Evolutionary conservation across 2,888 invertebrate genomes (phyloP).

Genomic region (Opisthograptis luteolata): DNA sequence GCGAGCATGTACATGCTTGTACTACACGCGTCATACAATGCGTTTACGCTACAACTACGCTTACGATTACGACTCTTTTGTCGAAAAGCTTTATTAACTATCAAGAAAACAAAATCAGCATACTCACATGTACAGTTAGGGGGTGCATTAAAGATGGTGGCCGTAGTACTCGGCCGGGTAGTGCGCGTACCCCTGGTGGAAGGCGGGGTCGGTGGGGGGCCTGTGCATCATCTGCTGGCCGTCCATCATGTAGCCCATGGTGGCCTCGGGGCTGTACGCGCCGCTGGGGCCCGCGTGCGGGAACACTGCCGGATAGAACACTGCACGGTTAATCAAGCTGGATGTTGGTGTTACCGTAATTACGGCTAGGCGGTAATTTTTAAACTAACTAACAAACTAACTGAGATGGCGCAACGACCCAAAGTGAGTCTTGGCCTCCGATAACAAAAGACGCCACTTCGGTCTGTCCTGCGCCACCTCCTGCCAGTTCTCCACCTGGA

Average conservation of each 20-base stretch:
- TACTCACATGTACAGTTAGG: constrained; percentile 79
- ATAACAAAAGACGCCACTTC: too few relatives aligned
- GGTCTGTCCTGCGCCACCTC: too few relatives aligned
- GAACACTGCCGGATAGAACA: constrained; percentile 89
- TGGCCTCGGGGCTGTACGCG: constrained; percentile 97
- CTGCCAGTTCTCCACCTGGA: too few relatives aligned
- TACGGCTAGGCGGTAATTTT: not conserved
- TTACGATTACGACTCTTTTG: too few relatives aligned
- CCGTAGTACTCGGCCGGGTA: constrained; percentile 97
- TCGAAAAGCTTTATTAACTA: too few relatives aligned
- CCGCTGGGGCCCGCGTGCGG: constrained; percentile 97
- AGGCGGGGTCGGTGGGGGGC: constrained; percentile 96
- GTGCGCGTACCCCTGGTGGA: constrained; percentile 96
- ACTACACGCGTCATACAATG: too few relatives aligned
- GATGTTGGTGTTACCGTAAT: constrained; percentile 44
- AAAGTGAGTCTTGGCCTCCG: too few relatives aligned
- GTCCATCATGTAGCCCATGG: constrained; percentile 99
- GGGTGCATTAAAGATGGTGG: constrained; percentile 92
- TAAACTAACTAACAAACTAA: too few relatives aligned
- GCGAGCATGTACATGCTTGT: too few relatives aligned
- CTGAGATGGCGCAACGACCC: too few relatives aligned
- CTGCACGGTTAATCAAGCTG: constrained; percentile 78
- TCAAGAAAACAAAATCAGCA: not conserved
- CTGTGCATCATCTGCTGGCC: constrained; percentile 98
- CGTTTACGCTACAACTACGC: too few relatives aligned